phyloP scores from a whole-genome alignment of 2,797 vertebrate genomes.

The Pangasius krempfi region DNA sequence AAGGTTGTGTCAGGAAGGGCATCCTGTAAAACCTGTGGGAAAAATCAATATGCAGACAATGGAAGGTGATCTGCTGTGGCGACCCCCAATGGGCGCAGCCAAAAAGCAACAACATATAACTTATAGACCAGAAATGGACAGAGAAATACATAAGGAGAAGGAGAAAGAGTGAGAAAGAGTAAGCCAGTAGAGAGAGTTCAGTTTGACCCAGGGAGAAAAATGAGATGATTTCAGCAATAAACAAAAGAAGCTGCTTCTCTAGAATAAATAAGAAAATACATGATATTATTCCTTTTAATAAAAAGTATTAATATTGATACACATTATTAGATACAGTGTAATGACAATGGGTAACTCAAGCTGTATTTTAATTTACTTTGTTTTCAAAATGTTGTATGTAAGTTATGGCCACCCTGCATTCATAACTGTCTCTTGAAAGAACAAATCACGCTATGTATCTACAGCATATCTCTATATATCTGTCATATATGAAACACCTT shows the following conservation, averaged over 20 bases:
- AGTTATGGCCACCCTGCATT: background rate
- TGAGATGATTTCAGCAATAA: background rate
- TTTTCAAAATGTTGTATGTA: background rate
- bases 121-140: background rate
- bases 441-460: background rate
- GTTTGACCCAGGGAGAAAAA: background rate
- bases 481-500: background rate
- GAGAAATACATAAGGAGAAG: background rate
- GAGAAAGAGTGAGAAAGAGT: background rate
- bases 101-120: too few relatives aligned
- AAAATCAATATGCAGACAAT: too few relatives aligned
- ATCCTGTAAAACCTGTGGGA: too few relatives aligned
- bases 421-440: background rate
- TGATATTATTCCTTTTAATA: background rate
- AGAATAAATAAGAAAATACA: background rate
- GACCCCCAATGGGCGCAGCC: too few relatives aligned
- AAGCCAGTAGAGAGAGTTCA: background rate
- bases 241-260: background rate
- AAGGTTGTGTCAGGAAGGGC: too few relatives aligned
- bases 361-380: background rate
- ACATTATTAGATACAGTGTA: background rate
- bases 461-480: background rate
- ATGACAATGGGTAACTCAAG: background rate
- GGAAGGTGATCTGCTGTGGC: too few relatives aligned
- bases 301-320: background rate